Evolutionary conservation across 2,797 vertebrate species (phyloP).

Genomic region (Phoebastria nigripes): DNA sequence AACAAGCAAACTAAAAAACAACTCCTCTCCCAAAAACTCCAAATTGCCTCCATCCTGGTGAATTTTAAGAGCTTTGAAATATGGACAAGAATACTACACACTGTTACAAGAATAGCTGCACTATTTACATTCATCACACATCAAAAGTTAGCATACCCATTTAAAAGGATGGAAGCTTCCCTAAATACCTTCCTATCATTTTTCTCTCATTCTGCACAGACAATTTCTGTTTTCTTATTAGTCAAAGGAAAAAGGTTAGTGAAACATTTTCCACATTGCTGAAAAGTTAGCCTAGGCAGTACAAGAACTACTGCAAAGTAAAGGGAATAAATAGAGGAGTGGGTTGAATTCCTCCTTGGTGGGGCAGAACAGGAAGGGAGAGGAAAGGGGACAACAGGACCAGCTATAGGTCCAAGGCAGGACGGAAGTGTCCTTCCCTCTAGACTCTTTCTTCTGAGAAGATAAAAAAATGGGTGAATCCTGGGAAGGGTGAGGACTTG

Average conservation of each 20-base stretch:
- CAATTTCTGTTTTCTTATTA: background rate
- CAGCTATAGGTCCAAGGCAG: background rate
- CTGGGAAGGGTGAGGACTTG: background rate
- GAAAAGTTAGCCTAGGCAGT: background rate
- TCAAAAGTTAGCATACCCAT: background rate
- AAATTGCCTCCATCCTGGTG: background rate
- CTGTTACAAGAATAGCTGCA: background rate
- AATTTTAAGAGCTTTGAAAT: background rate
- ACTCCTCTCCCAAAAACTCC: background rate
- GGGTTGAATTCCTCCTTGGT: background rate
- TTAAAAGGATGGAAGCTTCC: background rate
- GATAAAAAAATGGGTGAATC: background rate
- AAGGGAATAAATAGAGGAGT: background rate
- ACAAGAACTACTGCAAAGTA: background rate
- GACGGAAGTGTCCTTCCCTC: background rate
- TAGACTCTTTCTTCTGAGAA: background rate
- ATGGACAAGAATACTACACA: background rate
- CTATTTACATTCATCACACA: background rate
- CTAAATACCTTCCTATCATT: background rate
- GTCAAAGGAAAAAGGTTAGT: background rate
- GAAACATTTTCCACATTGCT: background rate
- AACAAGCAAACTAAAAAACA: background rate
- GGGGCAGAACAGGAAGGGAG: background rate
- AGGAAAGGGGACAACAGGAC: background rate
- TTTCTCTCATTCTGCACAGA: background rate